Percentiles rank a stretch among this genome's conserved stretches.
Conservation (phyloP, 2,113 vertebrate genomes). For the Chaenogobius annularis region DNA sequence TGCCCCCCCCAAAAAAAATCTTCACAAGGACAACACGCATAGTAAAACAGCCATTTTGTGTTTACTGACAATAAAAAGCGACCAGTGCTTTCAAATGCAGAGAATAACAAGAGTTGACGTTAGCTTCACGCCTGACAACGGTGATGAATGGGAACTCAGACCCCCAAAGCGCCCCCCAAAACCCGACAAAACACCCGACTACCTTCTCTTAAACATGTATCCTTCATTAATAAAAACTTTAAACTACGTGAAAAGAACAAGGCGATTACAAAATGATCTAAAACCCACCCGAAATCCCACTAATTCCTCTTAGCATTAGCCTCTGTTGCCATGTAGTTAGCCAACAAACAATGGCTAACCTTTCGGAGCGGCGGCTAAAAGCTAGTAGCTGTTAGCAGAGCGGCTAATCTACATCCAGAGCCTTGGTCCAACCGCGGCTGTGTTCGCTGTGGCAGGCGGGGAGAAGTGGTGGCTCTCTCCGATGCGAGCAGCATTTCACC, state of each 20-base stretch:
- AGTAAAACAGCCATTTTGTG: background rate
- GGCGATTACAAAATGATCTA: background rate
- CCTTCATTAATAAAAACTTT: fast-evolving
- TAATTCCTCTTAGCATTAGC: conserved; percentile 49
- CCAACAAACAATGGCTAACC: conserved; percentile 73
- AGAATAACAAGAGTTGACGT: background rate
- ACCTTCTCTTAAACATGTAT: background rate
- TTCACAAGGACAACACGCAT: background rate
- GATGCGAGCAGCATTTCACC: conserved; percentile 25
- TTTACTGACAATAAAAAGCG: background rate
- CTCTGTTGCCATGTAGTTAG: conserved; percentile 69
- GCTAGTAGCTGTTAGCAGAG: conserved; percentile 29
- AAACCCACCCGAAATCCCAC: background rate
- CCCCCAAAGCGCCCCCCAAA: background rate
- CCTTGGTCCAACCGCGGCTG: conserved; percentile 17
- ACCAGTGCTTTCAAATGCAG: background rate
- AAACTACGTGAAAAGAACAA: background rate
- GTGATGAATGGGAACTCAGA: conserved; percentile 39
- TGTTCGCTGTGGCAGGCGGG: conserved; percentile 13
- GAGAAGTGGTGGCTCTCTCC: background rate
- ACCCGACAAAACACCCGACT: background rate
- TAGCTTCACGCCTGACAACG: conserved; percentile 39
- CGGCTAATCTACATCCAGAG: conserved; percentile 51
- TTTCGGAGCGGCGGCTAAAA: conserved; percentile 33
- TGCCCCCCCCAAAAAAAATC: background rate